Base-by-base conservation (phyloP, 2,113 vertebrate genomes). In the Rousettus leschenaultii region DNA sequence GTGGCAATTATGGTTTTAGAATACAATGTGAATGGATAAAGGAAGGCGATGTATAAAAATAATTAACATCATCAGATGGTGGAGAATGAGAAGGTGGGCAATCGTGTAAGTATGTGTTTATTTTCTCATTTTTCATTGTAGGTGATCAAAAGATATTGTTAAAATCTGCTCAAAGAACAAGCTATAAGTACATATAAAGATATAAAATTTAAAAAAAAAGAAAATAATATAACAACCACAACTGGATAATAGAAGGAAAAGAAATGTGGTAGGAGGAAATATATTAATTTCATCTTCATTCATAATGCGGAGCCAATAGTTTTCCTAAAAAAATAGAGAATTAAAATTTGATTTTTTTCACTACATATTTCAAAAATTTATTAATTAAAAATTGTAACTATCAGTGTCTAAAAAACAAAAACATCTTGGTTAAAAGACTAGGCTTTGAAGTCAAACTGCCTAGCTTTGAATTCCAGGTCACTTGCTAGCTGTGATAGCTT, bases 281-380 rank as follows among this genome's bases (percentile, higher is more conserved):
- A 24, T 8, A 73, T 68, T 65, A 63, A 79, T 65, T 86, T 96
- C 33, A 74, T 90, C 55, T 96, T 86, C n/a, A n/a, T 48, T 96
- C n/a, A 28, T 59, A 85, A 85, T 19, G 4, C 45, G 28, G 55
- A 63, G 6, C 43, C 61, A 78, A 83, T 55, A 28, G 21, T 18
- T 80, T 80, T 89, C 61, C 38, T 80, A 48, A 66, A 90, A 48
- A 35, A 55, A 48, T 6, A 75, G 85, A 86, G 24, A 71, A 66
- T 71, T 38, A 38, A 33, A 19, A 8, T 43, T 79, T 66, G 59
- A 48, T 45, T 53, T 92, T 92, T 84, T 92, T 57, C 15, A 71
- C 28, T 66, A 51, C 48, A 38, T 35, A 30, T 6, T 55, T 70
- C 12, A 40, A 83, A 68, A 89, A 53, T 66, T 88, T 33, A 82